Evolutionary conservation across 35 echinoderm and acorn worm genomes (phyloP).

Genomic region (Apostichopus japonicus): DNA sequence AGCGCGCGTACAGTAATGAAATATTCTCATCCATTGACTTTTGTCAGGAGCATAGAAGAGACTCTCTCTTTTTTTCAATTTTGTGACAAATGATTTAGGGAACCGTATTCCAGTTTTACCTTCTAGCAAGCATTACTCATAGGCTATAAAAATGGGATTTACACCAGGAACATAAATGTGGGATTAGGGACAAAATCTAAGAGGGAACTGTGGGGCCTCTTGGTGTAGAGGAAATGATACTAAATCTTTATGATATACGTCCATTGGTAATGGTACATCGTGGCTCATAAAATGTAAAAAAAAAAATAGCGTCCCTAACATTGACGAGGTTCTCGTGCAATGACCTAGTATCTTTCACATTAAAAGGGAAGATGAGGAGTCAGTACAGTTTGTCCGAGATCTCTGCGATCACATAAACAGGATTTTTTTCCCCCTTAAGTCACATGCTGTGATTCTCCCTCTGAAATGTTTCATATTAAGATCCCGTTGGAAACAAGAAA

Average conservation of each 20-base stretch:
- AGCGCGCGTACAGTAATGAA: not conserved
- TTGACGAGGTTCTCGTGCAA: not conserved
- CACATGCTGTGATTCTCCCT: too few relatives aligned
- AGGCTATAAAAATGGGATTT: not conserved
- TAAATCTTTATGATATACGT: conserved; percentile 1
- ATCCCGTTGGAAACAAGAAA: too few relatives aligned
- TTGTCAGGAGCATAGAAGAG: not conserved
- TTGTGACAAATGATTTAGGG: not conserved
- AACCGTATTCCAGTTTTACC: not conserved
- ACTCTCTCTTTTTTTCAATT: not conserved
- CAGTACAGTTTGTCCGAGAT: too few relatives aligned
- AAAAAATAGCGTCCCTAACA: not conserved
- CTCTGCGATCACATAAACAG: too few relatives aligned
- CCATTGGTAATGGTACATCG: conserved; percentile 10
- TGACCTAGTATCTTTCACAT: not conserved
- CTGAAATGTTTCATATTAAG: too few relatives aligned
- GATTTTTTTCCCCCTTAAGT: too few relatives aligned
- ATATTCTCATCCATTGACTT: not conserved
- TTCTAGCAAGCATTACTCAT: not conserved
- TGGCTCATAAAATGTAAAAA: conserved; percentile 11
- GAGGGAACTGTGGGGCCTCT: not conserved
- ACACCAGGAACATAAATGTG: not conserved
- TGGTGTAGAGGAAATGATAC: not conserved
- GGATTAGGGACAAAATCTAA: not conserved
- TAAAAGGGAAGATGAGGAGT: too few relatives aligned